These are phyloP conservation scores for Pagetopsis macropterus DNA, from an alignment of 2,797 vertebrate genomes.

Conservation along the genomic window DNA sequence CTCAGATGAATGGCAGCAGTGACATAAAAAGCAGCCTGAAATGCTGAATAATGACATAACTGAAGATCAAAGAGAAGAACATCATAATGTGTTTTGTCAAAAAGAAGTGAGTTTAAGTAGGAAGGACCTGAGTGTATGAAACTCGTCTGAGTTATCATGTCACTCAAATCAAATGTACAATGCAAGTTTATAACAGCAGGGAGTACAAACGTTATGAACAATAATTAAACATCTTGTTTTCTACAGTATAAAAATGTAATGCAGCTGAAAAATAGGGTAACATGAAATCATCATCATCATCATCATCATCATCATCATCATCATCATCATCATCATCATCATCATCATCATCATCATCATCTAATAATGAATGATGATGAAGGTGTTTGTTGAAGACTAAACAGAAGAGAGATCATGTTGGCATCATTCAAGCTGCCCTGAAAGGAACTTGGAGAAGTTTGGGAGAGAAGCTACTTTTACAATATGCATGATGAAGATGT, in stretches of 20 bases:
- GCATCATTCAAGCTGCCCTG: slow-evolving; percentile 3
- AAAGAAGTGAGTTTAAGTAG: background rate
- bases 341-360: background rate
- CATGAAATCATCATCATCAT: background rate
- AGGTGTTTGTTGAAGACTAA: background rate
- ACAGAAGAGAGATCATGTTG: background rate
- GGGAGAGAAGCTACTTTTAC: slow-evolving; percentile 46
- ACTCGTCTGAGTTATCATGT: background rate
- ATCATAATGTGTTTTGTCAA: background rate
- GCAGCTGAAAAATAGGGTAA: background rate
- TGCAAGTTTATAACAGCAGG: background rate
- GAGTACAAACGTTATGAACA: too few relatives aligned
- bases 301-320: too few relatives aligned
- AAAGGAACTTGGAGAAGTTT: slow-evolving; percentile 32
- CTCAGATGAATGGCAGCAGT: background rate
- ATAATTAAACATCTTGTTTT: background rate
- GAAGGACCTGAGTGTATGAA: background rate
- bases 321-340: too few relatives aligned
- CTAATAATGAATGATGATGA: too few relatives aligned
- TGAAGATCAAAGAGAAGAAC: background rate
- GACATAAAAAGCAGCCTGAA: background rate
- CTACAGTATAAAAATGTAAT: background rate
- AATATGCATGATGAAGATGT: slow-evolving; percentile 66
- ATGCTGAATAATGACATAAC: background rate
- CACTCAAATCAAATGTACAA: background rate